Base-by-base conservation (phyloP, 1,140 invertebrate species). In the Delia radicum region DNA sequence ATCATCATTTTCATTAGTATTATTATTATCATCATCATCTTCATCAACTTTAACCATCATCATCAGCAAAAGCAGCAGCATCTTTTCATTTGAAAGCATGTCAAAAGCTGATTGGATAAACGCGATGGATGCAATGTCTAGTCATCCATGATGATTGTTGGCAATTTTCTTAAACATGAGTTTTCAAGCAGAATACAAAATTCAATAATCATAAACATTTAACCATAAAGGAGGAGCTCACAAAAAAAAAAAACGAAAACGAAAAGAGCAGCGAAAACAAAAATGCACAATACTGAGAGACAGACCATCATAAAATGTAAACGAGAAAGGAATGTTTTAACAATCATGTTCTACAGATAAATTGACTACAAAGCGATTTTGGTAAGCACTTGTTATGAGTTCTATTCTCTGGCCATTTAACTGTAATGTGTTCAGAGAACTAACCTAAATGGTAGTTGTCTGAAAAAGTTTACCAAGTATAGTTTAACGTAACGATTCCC, bases 61-160 rank as follows among this genome's bases (percentile, higher is more conserved):
- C 48, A 55, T 55, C n/a, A 18, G 3, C 48, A 18, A 55, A 55
- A 55, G 48, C 48, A 21, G 48, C 48, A 3, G 48, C 7, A 55
- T 55, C 48, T 18, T 69, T 63, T 69, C 65, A 29, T 69, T 69
- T 69, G n/a, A 21, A 33, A 29, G 29, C 65, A 69, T 69, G 29
- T 69, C 65, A 69, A 69, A 69, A 69, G 65, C 65, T 69, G 65
- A 69, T 69, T 69, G 65, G 65, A 69, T 69, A 69, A 69, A 69
- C 65, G 65, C 65, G 65, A 69, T 69, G 65, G 65, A 69, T 69
- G 65, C 65, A 69, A 69, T 69, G 65, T 55, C 48, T 55, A 55
- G 48, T 55, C 65, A 69, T 69, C 65, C 65, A 69, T 69, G 65
- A 69, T 69, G 65, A 69, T 69, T 69, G 65, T 69, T 69, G 31